Base-by-base conservation (phyloP, 2,888 invertebrate genomes). In the Plagiodera versicolora region DNA sequence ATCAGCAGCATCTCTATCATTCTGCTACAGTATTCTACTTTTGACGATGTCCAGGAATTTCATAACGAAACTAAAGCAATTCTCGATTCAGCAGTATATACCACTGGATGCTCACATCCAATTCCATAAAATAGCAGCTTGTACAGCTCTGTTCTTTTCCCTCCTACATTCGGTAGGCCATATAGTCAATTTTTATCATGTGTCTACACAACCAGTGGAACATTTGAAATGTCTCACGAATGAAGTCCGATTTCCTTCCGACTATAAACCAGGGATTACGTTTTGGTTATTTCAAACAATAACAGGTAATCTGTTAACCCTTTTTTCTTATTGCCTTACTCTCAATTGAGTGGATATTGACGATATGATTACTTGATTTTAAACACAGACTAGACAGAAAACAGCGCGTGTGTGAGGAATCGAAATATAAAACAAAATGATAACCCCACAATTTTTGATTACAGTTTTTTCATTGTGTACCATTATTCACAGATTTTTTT, bases 261-360 rank as follows among this genome's bases (percentile, higher is more conserved):
- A 97, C 79, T 94, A 94, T 74, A 89, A 93, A 73, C 95, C 96
- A 0, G 95, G 95, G 9, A 95, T 97, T 65, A 90, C 91, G 0
- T 97, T 94, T 78, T 98, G 97, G 97, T 87, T 97, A 24, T 97
- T 96, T 80, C 92, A 93, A 80, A 97, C 97, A 1, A 86, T 97
- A 6, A 96, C 96, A 67, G 95, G 95, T 91, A 81, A 75, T 70
- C n/a, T n/a, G n/a, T n/a, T n/a, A n/a, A n/a, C n/a, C n/a, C n/a
- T n/a, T n/a, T n/a, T n/a, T n/a, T n/a, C n/a, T n/a, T n/a, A n/a
- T n/a, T n/a, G n/a, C n/a, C n/a, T n/a, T n/a, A n/a, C n/a, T n/a
- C n/a, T n/a, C n/a, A n/a, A n/a, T n/a, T n/a, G n/a, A n/a, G n/a
- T n/a, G n/a, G n/a, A n/a, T n/a, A n/a, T n/a, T n/a, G n/a, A n/a